Conservation (phyloP, 2,888 invertebrate species). For the Cremastobaeus sp. region DNA sequence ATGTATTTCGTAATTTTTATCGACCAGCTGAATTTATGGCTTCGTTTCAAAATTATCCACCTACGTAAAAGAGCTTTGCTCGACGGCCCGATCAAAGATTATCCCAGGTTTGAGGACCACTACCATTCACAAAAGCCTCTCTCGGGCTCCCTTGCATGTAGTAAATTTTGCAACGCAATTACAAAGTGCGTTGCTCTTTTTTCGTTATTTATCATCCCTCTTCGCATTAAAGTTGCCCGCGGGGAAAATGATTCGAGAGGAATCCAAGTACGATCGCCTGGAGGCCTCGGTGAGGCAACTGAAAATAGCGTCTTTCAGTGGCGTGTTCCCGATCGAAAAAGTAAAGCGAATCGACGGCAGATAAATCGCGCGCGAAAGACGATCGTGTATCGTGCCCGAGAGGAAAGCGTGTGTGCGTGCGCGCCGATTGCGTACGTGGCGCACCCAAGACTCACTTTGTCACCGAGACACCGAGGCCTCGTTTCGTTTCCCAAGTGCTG, state of each 20-base stretch:
- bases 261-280: slow-evolving; percentile 39
- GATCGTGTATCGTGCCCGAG: slow-evolving; percentile 34
- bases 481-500: too few species aligned
- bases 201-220: slow-evolving; percentile 56
- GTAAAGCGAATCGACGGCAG: slow-evolving; percentile 46
- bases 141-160: slow-evolving; percentile 20
- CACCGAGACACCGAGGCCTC: slow-evolving; percentile 72
- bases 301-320: slow-evolving; percentile 56
- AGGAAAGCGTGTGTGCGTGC: slow-evolving; percentile 34
- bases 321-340: slow-evolving; percentile 55
- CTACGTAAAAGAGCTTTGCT: too few species aligned
- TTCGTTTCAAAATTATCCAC: background rate
- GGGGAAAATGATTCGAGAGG: slow-evolving; percentile 55
- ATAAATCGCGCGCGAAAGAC: slow-evolving; percentile 50
- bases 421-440: slow-evolving; percentile 63
- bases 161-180: slow-evolving; percentile 57
- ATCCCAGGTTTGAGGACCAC: too few species aligned
- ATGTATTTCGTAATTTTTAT: too few species aligned
- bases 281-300: slow-evolving; percentile 44
- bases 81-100: too few species aligned
- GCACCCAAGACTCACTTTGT: slow-evolving; percentile 74
- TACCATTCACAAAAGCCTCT: background rate
- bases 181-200: slow-evolving; percentile 47
- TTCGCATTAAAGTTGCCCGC: slow-evolving; percentile 54
- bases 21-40: background rate